A percentile compares a stretch with the other conserved stretches of the same genome.
Evolutionary conservation across 1,140 invertebrate species (phyloP).

Genomic region (Lordiphosa stackelbergi): DNA sequence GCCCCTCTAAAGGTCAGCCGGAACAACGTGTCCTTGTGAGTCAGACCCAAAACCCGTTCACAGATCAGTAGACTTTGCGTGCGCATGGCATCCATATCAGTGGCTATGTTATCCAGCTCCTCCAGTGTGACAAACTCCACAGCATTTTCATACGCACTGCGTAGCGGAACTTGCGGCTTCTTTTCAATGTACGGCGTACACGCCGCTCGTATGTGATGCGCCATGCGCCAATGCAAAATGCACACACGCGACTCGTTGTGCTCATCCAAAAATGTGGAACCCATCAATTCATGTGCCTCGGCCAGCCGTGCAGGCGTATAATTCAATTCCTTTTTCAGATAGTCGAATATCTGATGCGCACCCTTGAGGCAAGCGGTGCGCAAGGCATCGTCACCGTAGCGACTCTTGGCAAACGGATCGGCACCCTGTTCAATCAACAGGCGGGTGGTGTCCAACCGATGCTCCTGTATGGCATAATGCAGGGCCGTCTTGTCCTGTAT

Average conservation of each 20-base stretch:
- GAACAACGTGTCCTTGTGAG: conserved; percentile 92
- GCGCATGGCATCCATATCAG: conserved; percentile 88
- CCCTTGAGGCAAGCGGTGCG: conserved; percentile 94
- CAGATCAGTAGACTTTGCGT: conserved; percentile 90
- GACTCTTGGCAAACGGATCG: conserved; percentile 85
- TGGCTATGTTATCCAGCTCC: conserved; percentile 84
- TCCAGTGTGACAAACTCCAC: conserved; percentile 84
- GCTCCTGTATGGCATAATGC: conserved; percentile 95
- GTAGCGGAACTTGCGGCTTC: conserved; percentile 79
- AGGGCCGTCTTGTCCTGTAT: conserved; percentile 94
- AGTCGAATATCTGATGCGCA: conserved; percentile 88
- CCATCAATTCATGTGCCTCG: conserved; percentile 88
- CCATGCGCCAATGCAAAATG: conserved; percentile 83
- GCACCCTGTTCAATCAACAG: conserved; percentile 89
- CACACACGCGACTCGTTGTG: conserved; percentile 85
- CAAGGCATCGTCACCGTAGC: conserved; percentile 92
- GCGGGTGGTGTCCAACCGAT: conserved; percentile 90
- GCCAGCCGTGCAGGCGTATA: conserved; percentile 85
- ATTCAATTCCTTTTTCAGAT: conserved; percentile 82
- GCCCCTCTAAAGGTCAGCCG: conserved; percentile 85
- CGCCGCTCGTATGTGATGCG: conserved; percentile 79
- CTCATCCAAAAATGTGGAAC: conserved; percentile 88
- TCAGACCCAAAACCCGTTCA: conserved; percentile 87
- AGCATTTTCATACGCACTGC: conserved; percentile 82
- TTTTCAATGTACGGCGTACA: conserved; percentile 78